Percentiles rank a stretch among this genome's conserved stretches.
phyloP scores from a whole-genome alignment of 2,888 invertebrate species.

The Netelia virgata region DNA sequence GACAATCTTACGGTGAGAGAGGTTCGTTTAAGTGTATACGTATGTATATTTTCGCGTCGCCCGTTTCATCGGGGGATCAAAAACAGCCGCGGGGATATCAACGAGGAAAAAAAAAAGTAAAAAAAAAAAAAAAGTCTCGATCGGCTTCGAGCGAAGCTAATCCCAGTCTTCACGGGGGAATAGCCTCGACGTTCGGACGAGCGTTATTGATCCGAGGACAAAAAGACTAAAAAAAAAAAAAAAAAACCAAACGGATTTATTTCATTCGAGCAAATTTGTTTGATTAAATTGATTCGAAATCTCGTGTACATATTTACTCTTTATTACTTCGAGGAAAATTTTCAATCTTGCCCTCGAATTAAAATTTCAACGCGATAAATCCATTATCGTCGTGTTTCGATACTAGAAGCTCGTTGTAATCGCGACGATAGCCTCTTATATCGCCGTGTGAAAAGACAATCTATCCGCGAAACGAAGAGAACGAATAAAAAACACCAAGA shows the following conservation, averaged over 20 bases:
- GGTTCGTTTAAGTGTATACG: slow-evolving; percentile 3
- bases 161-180: neutral
- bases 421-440: neutral
- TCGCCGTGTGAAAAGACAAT: neutral
- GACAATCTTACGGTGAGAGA: slow-evolving; percentile 49
- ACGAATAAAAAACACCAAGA: neutral
- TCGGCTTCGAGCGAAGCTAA: slow-evolving; percentile 1
- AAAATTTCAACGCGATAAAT: neutral
- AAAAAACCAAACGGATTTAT: slow-evolving; percentile 1
- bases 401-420: neutral
- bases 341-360: no score
- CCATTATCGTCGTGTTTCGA: neutral
- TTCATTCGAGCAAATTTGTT: neutral
- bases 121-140: neutral
- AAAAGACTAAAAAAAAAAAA: no score
- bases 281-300: neutral
- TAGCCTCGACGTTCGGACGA: neutral
- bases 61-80: slow-evolving; percentile 6
- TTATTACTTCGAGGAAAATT: no score
- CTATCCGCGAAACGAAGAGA: neutral
- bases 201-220: neutral
- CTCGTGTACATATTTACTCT: no score
- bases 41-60: neutral
- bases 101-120: no score
- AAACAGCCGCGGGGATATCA: slow-evolving; percentile 11